Conservation (phyloP, 2,113 vertebrate species). For the Dinomys branickii region DNA sequence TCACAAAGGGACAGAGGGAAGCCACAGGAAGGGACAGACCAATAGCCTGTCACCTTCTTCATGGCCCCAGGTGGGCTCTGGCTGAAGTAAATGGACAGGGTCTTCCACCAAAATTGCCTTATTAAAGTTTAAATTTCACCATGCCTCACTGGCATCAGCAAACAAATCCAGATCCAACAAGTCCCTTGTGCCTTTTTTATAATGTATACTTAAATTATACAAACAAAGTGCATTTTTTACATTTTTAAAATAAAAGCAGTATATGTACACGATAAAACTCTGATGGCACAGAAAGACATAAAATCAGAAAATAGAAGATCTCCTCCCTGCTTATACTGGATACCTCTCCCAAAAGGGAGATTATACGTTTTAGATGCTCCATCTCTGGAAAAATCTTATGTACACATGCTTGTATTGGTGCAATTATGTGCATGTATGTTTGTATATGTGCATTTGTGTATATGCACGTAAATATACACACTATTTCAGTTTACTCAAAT, state of each 20-base stretch:
- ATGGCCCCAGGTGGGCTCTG: neutral
- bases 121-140: conserved; percentile 82
- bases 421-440: neutral
- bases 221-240: conserved; percentile 48
- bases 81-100: neutral
- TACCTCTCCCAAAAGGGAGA: conserved; percentile 38
- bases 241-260: conserved; percentile 71
- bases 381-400: neutral
- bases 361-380: neutral
- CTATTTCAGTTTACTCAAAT: neutral
- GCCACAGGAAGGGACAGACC: neutral
- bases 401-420: too few species aligned
- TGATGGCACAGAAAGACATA: conserved; percentile 7
- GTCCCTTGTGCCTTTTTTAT: conserved; percentile 73
- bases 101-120: neutral
- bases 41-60: neutral
- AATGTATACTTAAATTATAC: conserved; percentile 62
- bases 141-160: conserved; percentile 76
- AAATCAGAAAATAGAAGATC: neutral
- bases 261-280: conserved; percentile 3
- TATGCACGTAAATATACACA: neutral
- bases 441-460: neutral
- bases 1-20: accelerated
- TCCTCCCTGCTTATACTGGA: neutral
- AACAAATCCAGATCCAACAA: conserved; percentile 76